Conservation (phyloP, 1,140 invertebrate genomes). For the Drosophila setifemur region DNA sequence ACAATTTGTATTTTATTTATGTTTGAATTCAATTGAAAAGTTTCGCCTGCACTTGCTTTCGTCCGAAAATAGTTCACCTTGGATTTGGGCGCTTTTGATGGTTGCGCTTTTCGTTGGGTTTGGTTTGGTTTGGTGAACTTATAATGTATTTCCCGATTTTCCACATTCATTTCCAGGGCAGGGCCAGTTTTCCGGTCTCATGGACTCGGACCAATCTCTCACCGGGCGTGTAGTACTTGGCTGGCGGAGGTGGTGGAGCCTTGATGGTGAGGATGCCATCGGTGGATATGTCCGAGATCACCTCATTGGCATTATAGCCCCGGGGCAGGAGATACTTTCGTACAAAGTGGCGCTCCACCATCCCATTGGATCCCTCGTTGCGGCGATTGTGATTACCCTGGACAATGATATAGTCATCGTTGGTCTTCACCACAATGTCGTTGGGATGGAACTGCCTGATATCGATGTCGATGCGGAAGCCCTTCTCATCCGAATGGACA, state of each 20-base stretch:
- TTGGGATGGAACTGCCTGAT: slow-evolving; percentile 93
- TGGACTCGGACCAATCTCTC: slow-evolving; percentile 68
- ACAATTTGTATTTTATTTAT: slow-evolving; percentile 38
- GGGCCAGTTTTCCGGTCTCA: slow-evolving; percentile 70
- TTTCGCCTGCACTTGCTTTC: slow-evolving; percentile 39
- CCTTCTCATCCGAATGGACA: slow-evolving; percentile 87
- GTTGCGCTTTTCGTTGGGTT: not conserved
- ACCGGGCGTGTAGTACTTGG: slow-evolving; percentile 63
- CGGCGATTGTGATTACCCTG: slow-evolving; percentile 92
- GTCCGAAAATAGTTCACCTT: slow-evolving; percentile 73
- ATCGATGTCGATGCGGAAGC: slow-evolving; percentile 91
- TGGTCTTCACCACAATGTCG: slow-evolving; percentile 93
- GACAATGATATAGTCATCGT: slow-evolving; percentile 90
- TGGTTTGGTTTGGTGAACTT: not conserved
- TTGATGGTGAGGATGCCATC: slow-evolving; percentile 90
- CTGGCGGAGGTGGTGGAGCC: slow-evolving; percentile 84
- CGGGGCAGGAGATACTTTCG: slow-evolving; percentile 86
- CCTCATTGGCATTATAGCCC: slow-evolving; percentile 86
- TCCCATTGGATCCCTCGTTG: slow-evolving; percentile 89
- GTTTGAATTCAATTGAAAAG: slow-evolving; percentile 56
- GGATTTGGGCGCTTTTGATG: slow-evolving; percentile 21
- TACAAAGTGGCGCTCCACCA: slow-evolving; percentile 89
- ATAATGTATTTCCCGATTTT: not conserved
- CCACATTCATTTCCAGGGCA: slow-evolving; percentile 70
- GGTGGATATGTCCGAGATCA: slow-evolving; percentile 88